These are phyloP conservation scores for Uloborus plumipes DNA, from an alignment of 2,888 invertebrate species.

Conservation along the genomic window DNA sequence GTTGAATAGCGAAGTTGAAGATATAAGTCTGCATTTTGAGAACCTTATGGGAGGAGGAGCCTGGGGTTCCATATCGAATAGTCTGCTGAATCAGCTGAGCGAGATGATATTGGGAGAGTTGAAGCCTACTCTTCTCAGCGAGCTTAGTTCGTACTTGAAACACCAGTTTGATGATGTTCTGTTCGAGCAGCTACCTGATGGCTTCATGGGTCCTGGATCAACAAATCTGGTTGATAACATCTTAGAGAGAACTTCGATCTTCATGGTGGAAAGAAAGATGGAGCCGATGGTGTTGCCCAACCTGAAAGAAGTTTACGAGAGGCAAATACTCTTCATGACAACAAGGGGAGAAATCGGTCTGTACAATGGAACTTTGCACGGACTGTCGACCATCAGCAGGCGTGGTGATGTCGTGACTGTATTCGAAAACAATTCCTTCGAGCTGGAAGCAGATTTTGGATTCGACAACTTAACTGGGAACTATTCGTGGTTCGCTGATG, in stretches of 20 bases:
- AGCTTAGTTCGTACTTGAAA: slow-evolving; percentile 82
- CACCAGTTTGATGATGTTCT: slow-evolving; percentile 80
- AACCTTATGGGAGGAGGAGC: slow-evolving; percentile 78
- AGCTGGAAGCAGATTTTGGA: slow-evolving; percentile 67
- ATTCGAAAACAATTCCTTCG: slow-evolving; percentile 64
- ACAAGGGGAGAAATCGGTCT: slow-evolving; percentile 78
- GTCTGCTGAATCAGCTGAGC: slow-evolving; percentile 83
- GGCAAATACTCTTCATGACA: slow-evolving; percentile 61
- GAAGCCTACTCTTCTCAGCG: slow-evolving; percentile 84
- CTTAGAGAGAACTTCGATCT: slow-evolving; percentile 81
- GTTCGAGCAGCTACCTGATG: slow-evolving; percentile 70
- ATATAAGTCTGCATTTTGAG: slow-evolving; percentile 85
- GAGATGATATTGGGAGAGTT: slow-evolving; percentile 87
- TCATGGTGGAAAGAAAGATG: slow-evolving; percentile 78
- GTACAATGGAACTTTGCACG: slow-evolving; percentile 83
- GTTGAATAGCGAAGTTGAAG: slow-evolving; percentile 83
- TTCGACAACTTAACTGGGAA: slow-evolving; percentile 67
- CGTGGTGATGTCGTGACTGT: slow-evolving; percentile 66
- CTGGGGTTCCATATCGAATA: slow-evolving; percentile 76
- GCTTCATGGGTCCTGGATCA: slow-evolving; percentile 46
- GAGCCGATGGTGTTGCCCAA: slow-evolving; percentile 82
- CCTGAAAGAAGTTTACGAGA: slow-evolving; percentile 61
- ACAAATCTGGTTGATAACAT: slow-evolving; percentile 77
- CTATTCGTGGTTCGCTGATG: slow-evolving; percentile 65
- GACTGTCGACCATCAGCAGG: slow-evolving; percentile 83